Evolutionary conservation across 2,113 vertebrate species (phyloP), one percentile per base, ranked within the genome.

Genomic region (Protobothrops flavoviridis): DNA sequence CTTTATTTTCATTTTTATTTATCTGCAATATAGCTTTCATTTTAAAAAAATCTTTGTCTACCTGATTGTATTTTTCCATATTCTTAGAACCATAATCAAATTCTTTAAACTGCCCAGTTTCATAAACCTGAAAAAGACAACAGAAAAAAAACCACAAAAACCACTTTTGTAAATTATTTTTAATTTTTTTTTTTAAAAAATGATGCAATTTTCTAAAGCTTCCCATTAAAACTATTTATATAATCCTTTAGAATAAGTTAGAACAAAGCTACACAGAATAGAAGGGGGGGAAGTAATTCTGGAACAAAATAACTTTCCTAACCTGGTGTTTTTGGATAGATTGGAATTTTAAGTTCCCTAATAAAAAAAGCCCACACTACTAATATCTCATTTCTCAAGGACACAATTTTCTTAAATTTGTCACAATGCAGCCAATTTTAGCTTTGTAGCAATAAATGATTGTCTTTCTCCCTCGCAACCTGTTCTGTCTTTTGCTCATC

Each of bases 1-100:
- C 52, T 85, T 90, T 26, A 43, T 85, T 5, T 91, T 87, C 81
- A 87, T 50, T 15, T 12, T 88, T 88, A 88, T 92, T 15, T 43
- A 91, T 85, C 74, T 57, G 57, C 11, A 92, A 29, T 23, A 85
- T 24, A 21, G 3, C n/a, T 91, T 26, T 43, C 20, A 39, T 43
- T 56, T 81, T 26, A 39, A 61, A 53, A 29, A 64, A 11, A 21
- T 7, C 9, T 39, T 57, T 52, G 3, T n/a, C 64, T 88, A 92
- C 91, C 57, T 92, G 91, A 92, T 69, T 69, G 87, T 92, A 92
- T 88, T 53, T 92, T 7, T 88, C 33, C 20, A 92, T 48, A 69
- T 92, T 92, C 29, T 69, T 52, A 69, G 86, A 69, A 92, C 59
- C 91, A 39, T 92, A 92, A 23, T 69, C 91, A 88, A 88, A 92